A percentile compares a stretch with the other conserved stretches of the same genome.
Conservation (phyloP, 1,140 invertebrate species). For the Melanaphis sacchari region DNA sequence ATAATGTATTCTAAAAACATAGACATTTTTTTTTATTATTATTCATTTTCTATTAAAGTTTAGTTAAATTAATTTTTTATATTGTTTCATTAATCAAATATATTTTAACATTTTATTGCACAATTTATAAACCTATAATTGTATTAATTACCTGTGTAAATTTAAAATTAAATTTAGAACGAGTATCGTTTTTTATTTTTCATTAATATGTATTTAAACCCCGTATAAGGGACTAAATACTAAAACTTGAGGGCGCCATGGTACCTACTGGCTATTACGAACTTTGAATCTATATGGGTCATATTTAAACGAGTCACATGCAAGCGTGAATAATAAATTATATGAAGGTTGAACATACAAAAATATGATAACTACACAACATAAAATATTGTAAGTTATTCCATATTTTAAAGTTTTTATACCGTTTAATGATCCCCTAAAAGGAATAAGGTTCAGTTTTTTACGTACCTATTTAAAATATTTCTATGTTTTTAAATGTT, state of each 20-base stretch:
- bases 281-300: neutral
- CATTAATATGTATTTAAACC: neutral
- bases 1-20: too few relatives aligned
- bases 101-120: neutral
- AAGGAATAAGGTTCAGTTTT: neutral
- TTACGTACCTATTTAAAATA: neutral
- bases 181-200: neutral
- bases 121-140: neutral
- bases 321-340: neutral
- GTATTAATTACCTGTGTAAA: neutral
- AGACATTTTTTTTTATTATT: neutral
- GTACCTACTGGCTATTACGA: neutral
- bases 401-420: conserved; percentile 14
- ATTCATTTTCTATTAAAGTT: neutral
- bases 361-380: neutral
- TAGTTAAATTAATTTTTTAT: neutral
- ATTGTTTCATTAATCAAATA: neutral
- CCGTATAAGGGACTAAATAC: neutral
- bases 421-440: conserved; percentile 8
- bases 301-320: conserved; percentile 5
- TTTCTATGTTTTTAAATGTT: neutral
- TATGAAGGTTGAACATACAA: conserved; percentile 7
- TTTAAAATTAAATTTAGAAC: neutral
- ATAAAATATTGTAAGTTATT: conserved; percentile 30
- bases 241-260: neutral